Base-by-base conservation (phyloP, 2,888 invertebrate species). In the Acanthosepion lycidas region DNA sequence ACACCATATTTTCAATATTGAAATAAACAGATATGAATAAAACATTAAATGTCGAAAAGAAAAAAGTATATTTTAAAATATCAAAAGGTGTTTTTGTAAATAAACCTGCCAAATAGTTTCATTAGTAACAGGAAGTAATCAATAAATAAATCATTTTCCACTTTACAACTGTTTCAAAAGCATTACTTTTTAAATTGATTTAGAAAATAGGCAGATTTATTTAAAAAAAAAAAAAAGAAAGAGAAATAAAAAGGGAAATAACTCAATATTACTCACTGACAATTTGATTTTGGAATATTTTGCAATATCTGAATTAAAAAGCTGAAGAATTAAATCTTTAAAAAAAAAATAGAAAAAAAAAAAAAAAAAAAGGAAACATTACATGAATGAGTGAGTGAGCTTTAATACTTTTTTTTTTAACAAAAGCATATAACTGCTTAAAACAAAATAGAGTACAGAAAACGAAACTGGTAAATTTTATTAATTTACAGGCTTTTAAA, bases 201-300 rank as follows among this genome's bases (percentile, higher is more conserved):
- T n/a, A n/a, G 78, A 28, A 78, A n/a, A 15, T n/a, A 28, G 78
- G 64, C 26, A 64, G 28, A 64, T 64, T 59, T 59, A 59, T 59
- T 59, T 18, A 23, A 3, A 59, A 64, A 23, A 26, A 64, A 26
- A 23, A 64, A 23, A 64, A 64, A 64, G 26, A 0, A 64, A 23
- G 26, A 26, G 51, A 51, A 51, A 51, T 51, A 51, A 64, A 64
- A 64, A 64, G 23, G 64, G 23, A 78, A 78, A 78, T 78, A 78
- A 78, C n/a, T 78, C 78, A 78, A 78, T 78, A 78, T 78, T n/a
- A 78, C 78, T 78, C 78, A 78, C 78, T n/a, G 78, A 78, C 78
- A 78, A 78, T 78, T 78, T 78, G 78, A 78, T 28, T 78, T 78
- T 78, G 78, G 78, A n/a, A 78, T 78, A 78, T 78, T 78, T 78